These are phyloP conservation scores for Valencia hispanica DNA, from an alignment of 2,797 vertebrate species.

Conservation along the genomic window DNA sequence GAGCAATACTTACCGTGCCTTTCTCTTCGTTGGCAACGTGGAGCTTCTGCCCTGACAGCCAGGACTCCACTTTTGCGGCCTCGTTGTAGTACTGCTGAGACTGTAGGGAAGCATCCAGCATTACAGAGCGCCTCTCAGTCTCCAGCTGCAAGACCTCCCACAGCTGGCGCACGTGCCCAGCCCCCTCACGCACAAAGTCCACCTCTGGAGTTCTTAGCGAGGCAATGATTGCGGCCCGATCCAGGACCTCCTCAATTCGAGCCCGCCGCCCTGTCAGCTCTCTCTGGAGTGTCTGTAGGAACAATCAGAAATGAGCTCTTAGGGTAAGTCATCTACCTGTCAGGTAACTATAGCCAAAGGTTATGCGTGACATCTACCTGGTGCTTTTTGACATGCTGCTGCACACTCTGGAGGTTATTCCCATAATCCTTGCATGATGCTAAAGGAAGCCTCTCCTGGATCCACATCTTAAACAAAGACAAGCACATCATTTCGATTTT, in stretches of 20 bases:
- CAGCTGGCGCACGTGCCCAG: conserved; percentile 81
- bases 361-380: conserved; percentile 78
- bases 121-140: conserved; percentile 82
- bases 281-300: conserved; percentile 87
- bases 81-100: conserved; percentile 92
- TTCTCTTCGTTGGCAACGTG: conserved; percentile 92
- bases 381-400: conserved; percentile 92
- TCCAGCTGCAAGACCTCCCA: conserved; percentile 89
- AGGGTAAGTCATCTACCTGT: conserved; percentile 1
- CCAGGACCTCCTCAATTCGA: conserved; percentile 86
- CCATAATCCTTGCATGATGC: conserved; percentile 91
- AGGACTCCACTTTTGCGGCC: conserved; percentile 89
- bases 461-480: conserved; percentile 85
- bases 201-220: conserved; percentile 83
- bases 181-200: conserved; percentile 84
- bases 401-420: conserved; percentile 88
- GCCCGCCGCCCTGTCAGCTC: conserved; percentile 91
- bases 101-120: conserved; percentile 84
- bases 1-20: conserved; percentile 80
- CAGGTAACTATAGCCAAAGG: not conserved
- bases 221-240: conserved; percentile 83
- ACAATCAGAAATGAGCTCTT: conserved; percentile 19
- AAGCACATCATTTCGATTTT: conserved; percentile 17
- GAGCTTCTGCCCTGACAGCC: conserved; percentile 94
- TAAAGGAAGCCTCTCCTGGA: conserved; percentile 89